Base-by-base conservation (phyloP, 1,140 invertebrate species). In the Leptopilina boulardi region DNA sequence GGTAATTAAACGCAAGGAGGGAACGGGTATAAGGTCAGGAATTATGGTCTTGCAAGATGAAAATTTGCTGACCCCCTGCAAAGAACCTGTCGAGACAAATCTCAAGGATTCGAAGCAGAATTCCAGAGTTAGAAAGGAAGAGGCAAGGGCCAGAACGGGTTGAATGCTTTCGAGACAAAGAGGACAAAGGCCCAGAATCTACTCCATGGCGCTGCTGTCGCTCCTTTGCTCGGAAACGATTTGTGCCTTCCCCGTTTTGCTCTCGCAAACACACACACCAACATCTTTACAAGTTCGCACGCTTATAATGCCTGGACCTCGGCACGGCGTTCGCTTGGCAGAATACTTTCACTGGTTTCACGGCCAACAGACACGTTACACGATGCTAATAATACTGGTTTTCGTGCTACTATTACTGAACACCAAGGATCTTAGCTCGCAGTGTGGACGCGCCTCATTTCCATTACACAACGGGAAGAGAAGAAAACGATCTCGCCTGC, bases 291-390 rank as follows among this genome's bases (percentile, higher is more conserved):
- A 66, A 66, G 13, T 66, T 73, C 72, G 73, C 23, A 38, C 56
- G 70, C 59, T 19, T 78, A 84, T 78, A 84, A n/a, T 84, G 78
- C 80, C 80, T 74, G 80, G 83, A 78, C 56, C 76, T 74, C 73
- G 41, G 2, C 8, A 6, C 34, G 3, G 34, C 73, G 21, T 77
- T 54, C 73, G 74, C 79, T 66, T 9, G 8, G 81, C 66, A 82
- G 80, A 87, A 87, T 87, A 90, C 89, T 90, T 90, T 90, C 89
- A 88, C 89, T 88, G 83, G 87, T 89, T 90, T 90, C 89, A 90
- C 88, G 89, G 89, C 88, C 89, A 89, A 84, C 88, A 87, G 84
- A 89, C 84, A 86, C 84, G 84, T 86, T 86, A 86, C 84, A 85
- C 87, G 87, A 88, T 86, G 84, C 87, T 89, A 88, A 87, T 87